Conservation (phyloP, 2,113 vertebrate species). For the Lota lota region DNA sequence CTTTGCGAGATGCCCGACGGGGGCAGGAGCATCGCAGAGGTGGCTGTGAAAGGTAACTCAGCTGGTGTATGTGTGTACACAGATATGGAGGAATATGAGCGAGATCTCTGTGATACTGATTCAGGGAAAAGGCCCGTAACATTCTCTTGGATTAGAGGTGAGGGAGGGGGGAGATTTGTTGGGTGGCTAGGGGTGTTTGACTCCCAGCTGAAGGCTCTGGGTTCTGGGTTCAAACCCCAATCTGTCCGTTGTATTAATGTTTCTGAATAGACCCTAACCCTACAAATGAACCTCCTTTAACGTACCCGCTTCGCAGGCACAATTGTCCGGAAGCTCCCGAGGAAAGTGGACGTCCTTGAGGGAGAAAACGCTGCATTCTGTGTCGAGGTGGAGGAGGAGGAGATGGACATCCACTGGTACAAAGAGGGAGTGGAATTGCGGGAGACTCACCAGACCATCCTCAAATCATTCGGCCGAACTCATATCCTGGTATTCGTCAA, state of each 20-base stretch:
- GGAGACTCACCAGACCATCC: constrained; percentile 79
- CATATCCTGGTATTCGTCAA: constrained; percentile 94
- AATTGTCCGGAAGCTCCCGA: constrained; percentile 82
- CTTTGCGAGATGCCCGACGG: constrained; percentile 95
- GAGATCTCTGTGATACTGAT: not conserved
- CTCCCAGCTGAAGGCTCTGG: too few relatives aligned
- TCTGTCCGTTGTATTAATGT: too few relatives aligned
- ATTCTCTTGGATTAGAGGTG: too few relatives aligned
- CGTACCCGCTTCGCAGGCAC: constrained; percentile 60
- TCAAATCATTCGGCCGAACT: constrained; percentile 90
- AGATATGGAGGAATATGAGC: not conserved
- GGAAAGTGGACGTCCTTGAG: constrained; percentile 92
- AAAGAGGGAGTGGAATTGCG: constrained; percentile 82
- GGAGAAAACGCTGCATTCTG: constrained; percentile 95
- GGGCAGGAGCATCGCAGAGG: constrained; percentile 89
- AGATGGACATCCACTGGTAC: constrained; percentile 86
- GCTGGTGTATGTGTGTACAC: not conserved
- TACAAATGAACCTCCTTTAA: too few relatives aligned
- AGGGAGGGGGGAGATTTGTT: too few relatives aligned
- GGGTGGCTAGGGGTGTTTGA: too few relatives aligned
- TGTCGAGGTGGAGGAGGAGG: constrained; percentile 85
- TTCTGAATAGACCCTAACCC: too few relatives aligned
- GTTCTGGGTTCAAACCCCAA: too few relatives aligned
- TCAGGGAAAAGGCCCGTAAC: too few relatives aligned
- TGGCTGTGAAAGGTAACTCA: constrained; percentile 89